Percentiles rank a stretch among this genome's conserved stretches.
These are phyloP conservation scores for Sylvicola cinctus DNA, from an alignment of 2,888 invertebrate species.

Conservation along the genomic window DNA sequence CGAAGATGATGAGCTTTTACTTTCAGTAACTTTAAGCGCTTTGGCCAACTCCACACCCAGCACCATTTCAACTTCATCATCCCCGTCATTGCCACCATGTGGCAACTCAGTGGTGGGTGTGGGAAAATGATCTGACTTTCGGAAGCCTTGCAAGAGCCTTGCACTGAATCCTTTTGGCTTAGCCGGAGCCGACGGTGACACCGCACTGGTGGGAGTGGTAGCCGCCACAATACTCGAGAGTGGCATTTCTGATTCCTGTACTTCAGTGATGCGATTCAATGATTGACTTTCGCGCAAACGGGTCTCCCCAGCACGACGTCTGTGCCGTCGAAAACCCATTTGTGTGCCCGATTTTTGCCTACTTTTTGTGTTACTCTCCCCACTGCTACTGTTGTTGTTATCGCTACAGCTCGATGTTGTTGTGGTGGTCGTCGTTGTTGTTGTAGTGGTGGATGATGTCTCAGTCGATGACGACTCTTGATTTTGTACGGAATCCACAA, in stretches of 20 bases:
- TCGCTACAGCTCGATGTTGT: no score
- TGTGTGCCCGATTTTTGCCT: constrained; percentile 9
- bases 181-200: constrained; percentile 5
- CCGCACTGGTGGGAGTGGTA: constrained; percentile 2
- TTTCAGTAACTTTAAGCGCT: constrained; percentile 18
- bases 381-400: constrained; percentile 8
- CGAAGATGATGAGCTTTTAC: constrained; percentile 16
- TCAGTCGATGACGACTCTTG: constrained; percentile 28
- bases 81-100: constrained; percentile 12
- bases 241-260: constrained; percentile 42
- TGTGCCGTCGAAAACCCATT: constrained; percentile 25
- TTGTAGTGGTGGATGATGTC: constrained; percentile 15
- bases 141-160: constrained; percentile 10
- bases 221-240: constrained; percentile 12
- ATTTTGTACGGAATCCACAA: background rate
- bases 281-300: constrained; percentile 62
- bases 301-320: constrained; percentile 38
- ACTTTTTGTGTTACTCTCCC: constrained; percentile 5
- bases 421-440: constrained; percentile 7
- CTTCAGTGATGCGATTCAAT: constrained; percentile 67
- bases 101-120: constrained; percentile 3
- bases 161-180: constrained; percentile 11
- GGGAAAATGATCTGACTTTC: constrained; percentile 2
- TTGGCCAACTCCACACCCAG: constrained; percentile 23
- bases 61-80: constrained; percentile 22